phyloP scores from a whole-genome alignment of 2,797 vertebrate genomes.

The Harpagifer antarcticus region DNA sequence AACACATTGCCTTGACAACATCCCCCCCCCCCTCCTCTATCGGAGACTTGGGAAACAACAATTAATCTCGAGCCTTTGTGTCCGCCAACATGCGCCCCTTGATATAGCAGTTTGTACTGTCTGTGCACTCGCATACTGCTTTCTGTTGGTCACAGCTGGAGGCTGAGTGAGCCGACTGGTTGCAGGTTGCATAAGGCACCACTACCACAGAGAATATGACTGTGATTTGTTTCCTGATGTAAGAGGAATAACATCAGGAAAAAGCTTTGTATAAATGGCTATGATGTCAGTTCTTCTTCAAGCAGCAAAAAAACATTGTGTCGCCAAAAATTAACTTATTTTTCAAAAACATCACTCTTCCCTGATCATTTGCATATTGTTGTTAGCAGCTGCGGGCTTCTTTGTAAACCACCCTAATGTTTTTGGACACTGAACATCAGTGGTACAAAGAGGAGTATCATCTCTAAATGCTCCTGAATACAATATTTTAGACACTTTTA shows the following conservation, averaged over 20 bases:
- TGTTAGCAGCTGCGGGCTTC: conserved; percentile 24
- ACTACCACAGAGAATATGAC: conserved; percentile 42
- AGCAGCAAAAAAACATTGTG: conserved; percentile 19
- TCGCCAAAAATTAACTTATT: conserved; percentile 20
- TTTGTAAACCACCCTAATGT: conserved; percentile 31
- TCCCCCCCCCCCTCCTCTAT: conserved; percentile 28
- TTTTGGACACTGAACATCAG: conserved; percentile 48
- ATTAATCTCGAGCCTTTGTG: conserved; percentile 76
- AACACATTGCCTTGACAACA: conserved; percentile 54
- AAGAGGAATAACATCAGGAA: conserved; percentile 36
- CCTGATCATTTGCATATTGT: conserved; percentile 37
- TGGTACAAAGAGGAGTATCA: conserved; percentile 47
- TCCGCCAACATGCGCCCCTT: conserved; percentile 71
- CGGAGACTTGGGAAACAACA: conserved; percentile 70
- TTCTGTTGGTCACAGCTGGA: conserved; percentile 77
- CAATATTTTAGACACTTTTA: conserved; percentile 71
- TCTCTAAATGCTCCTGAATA: conserved; percentile 57
- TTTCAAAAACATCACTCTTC: conserved; percentile 27
- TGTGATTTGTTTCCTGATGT: conserved; percentile 48
- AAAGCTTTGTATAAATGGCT: conserved; percentile 22
- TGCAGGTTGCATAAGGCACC: conserved; percentile 52
- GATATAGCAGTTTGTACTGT: conserved; percentile 77
- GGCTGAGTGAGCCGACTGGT: conserved; percentile 76
- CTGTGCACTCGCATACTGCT: conserved; percentile 70
- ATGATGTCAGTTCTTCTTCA: conserved; percentile 31